Evolutionary conservation across 1,140 invertebrate genomes (phyloP).

Genomic region (Planococcus citri): DNA sequence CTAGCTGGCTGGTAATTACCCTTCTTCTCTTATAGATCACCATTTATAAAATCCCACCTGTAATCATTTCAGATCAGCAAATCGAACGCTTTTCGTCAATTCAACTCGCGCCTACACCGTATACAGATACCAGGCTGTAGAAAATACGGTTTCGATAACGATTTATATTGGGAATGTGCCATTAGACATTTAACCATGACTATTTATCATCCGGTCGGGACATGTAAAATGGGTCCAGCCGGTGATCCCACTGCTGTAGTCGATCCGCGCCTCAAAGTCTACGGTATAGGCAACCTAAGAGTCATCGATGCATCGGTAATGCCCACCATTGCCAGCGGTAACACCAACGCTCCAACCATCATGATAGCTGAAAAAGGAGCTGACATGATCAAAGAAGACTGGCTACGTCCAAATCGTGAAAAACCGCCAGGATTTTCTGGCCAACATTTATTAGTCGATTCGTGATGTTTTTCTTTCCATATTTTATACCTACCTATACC

Average conservation of each 20-base stretch:
- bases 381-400: constrained; percentile 65
- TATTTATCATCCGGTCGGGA: constrained; percentile 70
- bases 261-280: constrained; percentile 60
- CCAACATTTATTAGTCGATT: constrained; percentile 4
- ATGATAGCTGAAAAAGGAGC: constrained; percentile 79
- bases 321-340: constrained; percentile 67
- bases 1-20: no score
- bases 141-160: constrained; percentile 53
- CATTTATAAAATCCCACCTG: background rate
- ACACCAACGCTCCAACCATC: constrained; percentile 71
- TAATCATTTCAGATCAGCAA: constrained; percentile 42
- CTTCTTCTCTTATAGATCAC: background rate
- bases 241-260: constrained; percentile 65
- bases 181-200: constrained; percentile 74
- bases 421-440: background rate
- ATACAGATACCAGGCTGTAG: constrained; percentile 66
- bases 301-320: constrained; percentile 82
- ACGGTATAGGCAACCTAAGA: constrained; percentile 60
- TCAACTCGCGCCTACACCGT: constrained; percentile 58
- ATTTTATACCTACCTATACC: no score
- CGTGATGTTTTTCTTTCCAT: background rate
- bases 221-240: constrained; percentile 69
- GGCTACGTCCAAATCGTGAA: constrained; percentile 35
- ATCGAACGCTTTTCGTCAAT: constrained; percentile 53
- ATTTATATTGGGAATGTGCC: constrained; percentile 73